Evolutionary conservation across 2,888 invertebrate genomes (phyloP), one percentile per base, ranked within the genome.

Genomic region (Meteorus colon): DNA sequence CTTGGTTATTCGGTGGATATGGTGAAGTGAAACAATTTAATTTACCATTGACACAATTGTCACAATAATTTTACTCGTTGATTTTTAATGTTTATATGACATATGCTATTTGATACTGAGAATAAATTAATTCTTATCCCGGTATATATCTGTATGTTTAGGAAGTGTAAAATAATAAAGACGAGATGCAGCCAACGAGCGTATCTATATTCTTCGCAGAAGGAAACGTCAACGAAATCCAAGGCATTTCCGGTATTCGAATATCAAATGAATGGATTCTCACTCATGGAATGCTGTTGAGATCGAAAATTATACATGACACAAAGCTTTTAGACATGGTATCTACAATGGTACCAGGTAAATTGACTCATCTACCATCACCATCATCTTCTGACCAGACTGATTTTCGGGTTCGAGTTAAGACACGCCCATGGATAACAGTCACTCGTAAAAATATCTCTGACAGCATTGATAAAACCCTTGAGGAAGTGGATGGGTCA

Each of bases 231-330:
- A 27, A 48, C 29, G 80, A 80, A n/a, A 59, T 90, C 0, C 91
- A 91, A 4, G 90, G 92, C 1, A 90, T 91, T 0, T 92, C 92
- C 3, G 92, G 92, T 24, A 91, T 92, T 80, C 90, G 89, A 77
- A 92, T 92, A 85, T 90, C 90, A 67, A 86, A 90, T n/a, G 87
- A 91, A 27, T 92, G 92, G 91, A 90, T 92, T 41, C 86, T 92
- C 5, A 91, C 92, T 0, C 92, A 92, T 80, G 92, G 92, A 3
- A 91, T 91, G 34, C 89, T 92, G 14, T 86, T 92, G 19, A 90
- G 90, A 0, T 90, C 91, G 0, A 80, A 91, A n/a, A 89, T 91
- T 80, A 55, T 77, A 37, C 79, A 76, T n/a, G 79, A 79, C 37
- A 24, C 63, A 4, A 59, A 79, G 10, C 62, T 81, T 2, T 63